Evolutionary conservation across 2,888 invertebrate species (phyloP).

Genomic region (Nomada fucata): DNA sequence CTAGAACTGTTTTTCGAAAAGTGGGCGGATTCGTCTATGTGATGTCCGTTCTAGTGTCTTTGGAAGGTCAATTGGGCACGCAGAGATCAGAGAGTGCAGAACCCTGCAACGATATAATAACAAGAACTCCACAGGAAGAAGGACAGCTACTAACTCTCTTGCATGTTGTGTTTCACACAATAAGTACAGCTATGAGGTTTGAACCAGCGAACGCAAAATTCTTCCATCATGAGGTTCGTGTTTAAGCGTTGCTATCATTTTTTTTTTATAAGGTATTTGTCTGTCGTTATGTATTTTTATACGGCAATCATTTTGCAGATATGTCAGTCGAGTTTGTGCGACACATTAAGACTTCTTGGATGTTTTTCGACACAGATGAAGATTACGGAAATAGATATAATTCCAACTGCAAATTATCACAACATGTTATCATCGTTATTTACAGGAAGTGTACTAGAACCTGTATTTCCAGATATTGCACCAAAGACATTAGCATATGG

Average conservation of each 20-base stretch:
- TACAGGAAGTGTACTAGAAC: conserved; percentile 90
- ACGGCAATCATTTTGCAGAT: conserved; percentile 86
- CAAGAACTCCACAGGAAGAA: conserved; percentile 80
- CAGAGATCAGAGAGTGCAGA: conserved; percentile 78
- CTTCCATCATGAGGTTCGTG: conserved; percentile 94
- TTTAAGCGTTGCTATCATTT: background rate
- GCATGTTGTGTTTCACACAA: conserved; percentile 95
- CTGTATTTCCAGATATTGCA: conserved; percentile 89
- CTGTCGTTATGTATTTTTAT: background rate
- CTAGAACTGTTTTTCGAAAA: conserved; percentile 98
- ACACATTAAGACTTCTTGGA: conserved; percentile 95
- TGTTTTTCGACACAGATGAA: conserved; percentile 90
- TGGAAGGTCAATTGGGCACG: conserved; percentile 92
- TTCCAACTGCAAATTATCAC: conserved; percentile 80
- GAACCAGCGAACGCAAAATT: conserved; percentile 99
- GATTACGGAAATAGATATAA: conserved; percentile 84
- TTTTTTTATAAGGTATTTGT: conserved; percentile 3
- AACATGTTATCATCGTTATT: conserved; percentile 90
- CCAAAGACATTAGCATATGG: conserved; percentile 93
- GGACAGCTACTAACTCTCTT: conserved; percentile 91
- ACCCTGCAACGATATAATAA: conserved; percentile 83
- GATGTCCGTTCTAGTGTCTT: conserved; percentile 96
- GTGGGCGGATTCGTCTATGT: conserved; percentile 99
- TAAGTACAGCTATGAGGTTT: conserved; percentile 99
- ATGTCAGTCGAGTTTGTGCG: conserved; percentile 96